Evolutionary conservation across 2,113 vertebrate genomes (phyloP).

Genomic region (Henicopernis longicauda): DNA sequence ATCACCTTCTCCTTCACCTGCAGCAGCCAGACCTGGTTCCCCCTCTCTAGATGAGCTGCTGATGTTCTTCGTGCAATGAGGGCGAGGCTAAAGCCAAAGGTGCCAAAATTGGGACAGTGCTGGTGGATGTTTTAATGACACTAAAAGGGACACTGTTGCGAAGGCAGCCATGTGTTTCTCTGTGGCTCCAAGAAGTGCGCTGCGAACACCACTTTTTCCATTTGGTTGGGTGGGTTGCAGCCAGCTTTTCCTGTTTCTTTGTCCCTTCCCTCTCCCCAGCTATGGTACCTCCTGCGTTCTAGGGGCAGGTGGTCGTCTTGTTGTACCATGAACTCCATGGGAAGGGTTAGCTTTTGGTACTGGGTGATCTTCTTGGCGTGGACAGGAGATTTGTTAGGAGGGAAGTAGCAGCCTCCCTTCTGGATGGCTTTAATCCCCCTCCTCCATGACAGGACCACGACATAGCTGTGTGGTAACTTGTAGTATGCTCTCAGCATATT

Average conservation of each 20-base stretch:
- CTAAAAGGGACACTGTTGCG: not conserved
- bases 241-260: not conserved
- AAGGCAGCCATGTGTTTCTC: not conserved
- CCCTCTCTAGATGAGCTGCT: not conserved
- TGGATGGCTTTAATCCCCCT: not conserved
- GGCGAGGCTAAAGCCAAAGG: not conserved
- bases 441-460: not conserved
- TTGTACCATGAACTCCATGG: accelerated
- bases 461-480: not conserved
- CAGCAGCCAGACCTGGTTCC: not conserved
- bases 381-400: not conserved
- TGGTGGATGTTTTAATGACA: not conserved
- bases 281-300: not conserved
- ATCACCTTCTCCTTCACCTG: not conserved
- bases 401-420: not conserved
- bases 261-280: not conserved
- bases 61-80: not conserved
- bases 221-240: not conserved
- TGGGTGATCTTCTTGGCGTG: not conserved
- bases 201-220: accelerated
- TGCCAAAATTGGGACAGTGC: not conserved
- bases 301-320: not conserved
- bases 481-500: not conserved
- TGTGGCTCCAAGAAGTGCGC: not conserved
- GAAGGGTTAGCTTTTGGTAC: not conserved